These are phyloP conservation scores for Nomada hirtipes DNA, from an alignment of 2,888 invertebrate species.

Conservation along the genomic window DNA sequence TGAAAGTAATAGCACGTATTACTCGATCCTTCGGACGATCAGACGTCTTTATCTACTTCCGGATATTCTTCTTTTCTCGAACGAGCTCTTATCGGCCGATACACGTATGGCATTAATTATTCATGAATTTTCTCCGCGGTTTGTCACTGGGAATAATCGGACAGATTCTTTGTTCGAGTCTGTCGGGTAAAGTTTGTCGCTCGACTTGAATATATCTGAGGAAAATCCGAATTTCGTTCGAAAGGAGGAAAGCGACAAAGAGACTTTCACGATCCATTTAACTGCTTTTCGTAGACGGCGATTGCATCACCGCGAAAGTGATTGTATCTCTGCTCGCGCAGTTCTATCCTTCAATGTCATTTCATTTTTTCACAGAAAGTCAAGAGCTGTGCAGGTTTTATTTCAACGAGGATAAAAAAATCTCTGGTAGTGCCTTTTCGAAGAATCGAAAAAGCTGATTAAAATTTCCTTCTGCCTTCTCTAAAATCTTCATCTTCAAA, in stretches of 20 bases:
- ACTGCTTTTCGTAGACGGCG: conserved; percentile 1
- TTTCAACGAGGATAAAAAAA: no score
- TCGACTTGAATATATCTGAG: not conserved
- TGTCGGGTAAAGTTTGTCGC: not conserved
- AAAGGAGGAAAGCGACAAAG: conserved; percentile 30
- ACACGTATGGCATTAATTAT: not conserved
- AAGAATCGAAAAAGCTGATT: not conserved
- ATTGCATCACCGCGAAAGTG: conserved; percentile 45
- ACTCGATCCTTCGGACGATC: not conserved
- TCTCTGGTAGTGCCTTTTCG: not conserved
- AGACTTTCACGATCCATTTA: conserved; percentile 48
- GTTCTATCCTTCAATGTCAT: not conserved
- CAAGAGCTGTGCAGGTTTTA: no score
- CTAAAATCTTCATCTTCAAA: no score
- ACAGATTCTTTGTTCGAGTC: not conserved
- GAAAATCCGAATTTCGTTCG: conserved; percentile 7
- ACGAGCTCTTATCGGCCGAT: not conserved
- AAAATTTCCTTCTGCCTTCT: no score
- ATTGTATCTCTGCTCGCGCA: conserved; percentile 37
- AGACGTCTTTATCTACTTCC: conserved; percentile 17
- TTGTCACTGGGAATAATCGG: not conserved
- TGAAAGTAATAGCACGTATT: conserved; percentile 33
- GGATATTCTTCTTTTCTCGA: conserved; percentile 10
- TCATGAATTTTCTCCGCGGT: not conserved
- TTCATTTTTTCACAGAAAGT: no score